Evolutionary conservation across 2,113 vertebrate species (phyloP).

Genomic region (Oreochromis niloticus): DNA sequence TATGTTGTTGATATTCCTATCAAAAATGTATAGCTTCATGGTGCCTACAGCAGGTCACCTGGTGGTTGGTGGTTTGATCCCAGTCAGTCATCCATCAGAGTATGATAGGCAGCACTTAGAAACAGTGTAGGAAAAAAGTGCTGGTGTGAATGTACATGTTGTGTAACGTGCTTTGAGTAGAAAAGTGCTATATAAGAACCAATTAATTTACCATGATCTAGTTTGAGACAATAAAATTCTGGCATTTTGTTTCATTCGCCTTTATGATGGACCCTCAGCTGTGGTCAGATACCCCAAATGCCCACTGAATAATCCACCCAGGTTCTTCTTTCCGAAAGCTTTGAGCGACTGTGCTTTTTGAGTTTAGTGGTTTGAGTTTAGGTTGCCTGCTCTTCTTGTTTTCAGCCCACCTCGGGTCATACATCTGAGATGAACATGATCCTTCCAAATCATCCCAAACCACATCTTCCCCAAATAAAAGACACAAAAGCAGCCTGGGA

Average conservation of each 20-base stretch:
- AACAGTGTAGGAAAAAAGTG: neutral
- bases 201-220: neutral
- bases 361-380: neutral
- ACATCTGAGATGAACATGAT: neutral
- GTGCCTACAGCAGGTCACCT: neutral
- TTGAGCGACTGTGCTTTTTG: neutral
- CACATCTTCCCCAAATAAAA: neutral
- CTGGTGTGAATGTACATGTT: neutral
- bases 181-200: fast-evolving
- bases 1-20: neutral
- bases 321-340: neutral
- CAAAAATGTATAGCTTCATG: neutral
- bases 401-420: fast-evolving
- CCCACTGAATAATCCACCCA: neutral
- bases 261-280: neutral
- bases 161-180: neutral
- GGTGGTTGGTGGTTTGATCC: neutral
- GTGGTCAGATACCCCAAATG: neutral
- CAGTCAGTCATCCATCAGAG: fast-evolving
- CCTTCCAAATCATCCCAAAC: neutral
- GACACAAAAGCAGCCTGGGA: neutral
- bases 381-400: neutral
- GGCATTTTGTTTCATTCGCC: neutral
- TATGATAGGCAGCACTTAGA: fast-evolving
- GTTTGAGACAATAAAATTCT: neutral